Evolutionary conservation across 2,888 invertebrate genomes (phyloP).

Genomic region (Drosophila peninsularis): DNA sequence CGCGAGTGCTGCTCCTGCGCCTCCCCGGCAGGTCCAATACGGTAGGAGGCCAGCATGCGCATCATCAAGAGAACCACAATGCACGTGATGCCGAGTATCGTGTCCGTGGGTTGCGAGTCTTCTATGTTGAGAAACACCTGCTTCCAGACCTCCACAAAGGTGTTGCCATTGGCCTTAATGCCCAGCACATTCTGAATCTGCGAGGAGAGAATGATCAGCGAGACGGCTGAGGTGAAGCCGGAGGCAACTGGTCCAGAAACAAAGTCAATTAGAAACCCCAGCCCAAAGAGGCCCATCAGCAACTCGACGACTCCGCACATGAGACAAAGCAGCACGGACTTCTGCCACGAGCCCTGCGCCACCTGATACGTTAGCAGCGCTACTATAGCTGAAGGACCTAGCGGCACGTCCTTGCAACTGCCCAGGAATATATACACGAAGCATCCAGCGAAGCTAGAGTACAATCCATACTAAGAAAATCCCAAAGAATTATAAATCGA

Average conservation of each 20-base stretch:
- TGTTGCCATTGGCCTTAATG: conserved; percentile 89
- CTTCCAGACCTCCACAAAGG: conserved; percentile 91
- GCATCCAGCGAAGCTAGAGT: conserved; percentile 96
- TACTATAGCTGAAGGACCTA: conserved; percentile 96
- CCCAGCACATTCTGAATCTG: conserved; percentile 94
- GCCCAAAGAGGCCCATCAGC: conserved; percentile 92
- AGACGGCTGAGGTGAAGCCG: conserved; percentile 95
- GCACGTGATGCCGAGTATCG: conserved; percentile 90
- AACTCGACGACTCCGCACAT: conserved; percentile 90
- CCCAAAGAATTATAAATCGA: background rate
- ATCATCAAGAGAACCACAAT: conserved; percentile 91
- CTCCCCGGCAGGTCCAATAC: conserved; percentile 87
- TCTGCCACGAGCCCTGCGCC: conserved; percentile 87
- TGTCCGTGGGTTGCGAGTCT: conserved; percentile 89
- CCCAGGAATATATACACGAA: conserved; percentile 96
- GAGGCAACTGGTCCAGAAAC: conserved; percentile 95
- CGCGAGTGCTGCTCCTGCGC: conserved; percentile 86
- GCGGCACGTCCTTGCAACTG: conserved; percentile 95
- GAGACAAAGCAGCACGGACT: conserved; percentile 90
- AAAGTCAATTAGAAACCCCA: conserved; percentile 95
- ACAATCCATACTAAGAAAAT: conserved; percentile 91
- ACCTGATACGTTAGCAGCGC: conserved; percentile 93
- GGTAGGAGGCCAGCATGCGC: conserved; percentile 89
- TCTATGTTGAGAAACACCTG: conserved; percentile 89
- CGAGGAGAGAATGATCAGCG: conserved; percentile 94